Base-by-base conservation (phyloP, 2,888 invertebrate genomes). In the Nasonovia ribisnigri region DNA sequence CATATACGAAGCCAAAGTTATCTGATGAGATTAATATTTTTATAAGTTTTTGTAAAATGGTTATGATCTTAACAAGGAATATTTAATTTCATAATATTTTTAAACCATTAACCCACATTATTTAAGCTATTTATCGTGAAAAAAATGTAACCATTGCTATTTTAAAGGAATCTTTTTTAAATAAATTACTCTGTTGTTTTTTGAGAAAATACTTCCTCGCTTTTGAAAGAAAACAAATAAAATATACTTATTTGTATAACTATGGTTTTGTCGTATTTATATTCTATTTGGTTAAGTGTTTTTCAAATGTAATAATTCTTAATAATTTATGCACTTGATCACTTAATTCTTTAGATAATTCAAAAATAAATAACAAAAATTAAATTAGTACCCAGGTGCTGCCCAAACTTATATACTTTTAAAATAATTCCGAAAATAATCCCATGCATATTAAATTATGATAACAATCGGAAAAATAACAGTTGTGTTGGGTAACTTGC, bases 1-100 rank as follows among this genome's bases (percentile, higher is more conserved):
- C 92, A 67, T 92, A 88, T 92, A 92, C 48, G 92, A 87, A 60
- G 29, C 86, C 16, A 86, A 86, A 92, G 48, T 92, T 92, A 92
- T 92, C 87, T 92, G 87, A 92, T 60, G 87, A 87, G 92, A 92
- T 92, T 92, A 87, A 87, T 92, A 67, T 87, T 87, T 92, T 92
- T 92, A 87, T 60, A 88, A 48, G 60, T n/a, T 42, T 60, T 86
- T 87, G 36, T 60, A 87, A 36, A 92, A 87, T 46, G 36, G 77
- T 77, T 48, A 51, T 51, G 67, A 67, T 92, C 42, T 92, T 67
- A 43, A 42, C 42, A 51, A 67, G 51, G 29, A 48, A 92, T 42
- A 92, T 87, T 92, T 87, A 87, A 48, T 48, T 92, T 16, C n/a
- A 13, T 42, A 91, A 84, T 91, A 84, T 84, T 67, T 90, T 67